Evolutionary conservation across 2,888 invertebrate genomes (phyloP).

Genomic region (Phanerotoma sp.): DNA sequence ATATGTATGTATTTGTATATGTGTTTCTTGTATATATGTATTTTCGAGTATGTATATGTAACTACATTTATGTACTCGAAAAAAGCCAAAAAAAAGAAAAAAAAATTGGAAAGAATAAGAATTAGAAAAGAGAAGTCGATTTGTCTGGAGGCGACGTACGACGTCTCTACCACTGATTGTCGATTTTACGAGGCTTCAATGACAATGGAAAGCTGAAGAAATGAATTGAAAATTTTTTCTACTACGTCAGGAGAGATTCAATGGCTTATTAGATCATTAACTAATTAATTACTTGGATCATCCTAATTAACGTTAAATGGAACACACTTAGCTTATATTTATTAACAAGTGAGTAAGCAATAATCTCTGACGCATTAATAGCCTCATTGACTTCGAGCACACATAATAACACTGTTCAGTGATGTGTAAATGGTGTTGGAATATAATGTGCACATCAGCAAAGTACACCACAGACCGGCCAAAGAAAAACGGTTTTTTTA

Average conservation of each 20-base stretch:
- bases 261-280: neutral
- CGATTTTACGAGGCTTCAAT: constrained; percentile 4
- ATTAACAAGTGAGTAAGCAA: neutral
- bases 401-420: too few species aligned
- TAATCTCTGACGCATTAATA: neutral
- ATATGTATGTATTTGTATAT: neutral
- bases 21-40: constrained; percentile 6
- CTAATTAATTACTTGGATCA: neutral
- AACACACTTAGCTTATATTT: neutral
- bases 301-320: neutral
- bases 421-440: too few species aligned
- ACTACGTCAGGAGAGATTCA: neutral
- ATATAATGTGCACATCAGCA: too few species aligned
- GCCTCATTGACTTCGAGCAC: neutral
- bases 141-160: constrained; percentile 9
- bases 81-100: constrained; percentile 14
- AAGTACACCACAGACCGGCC: too few species aligned
- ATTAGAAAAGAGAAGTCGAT: constrained; percentile 12
- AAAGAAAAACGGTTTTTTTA: too few species aligned
- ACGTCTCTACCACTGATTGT: constrained; percentile 7
- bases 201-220: neutral
- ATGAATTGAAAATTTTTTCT: neutral
- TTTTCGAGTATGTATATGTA: constrained; percentile 4
- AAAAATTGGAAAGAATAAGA: neutral
- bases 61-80: neutral